Evolutionary conservation across 2,888 invertebrate genomes (phyloP).

Genomic region (Abrostola triplasia): DNA sequence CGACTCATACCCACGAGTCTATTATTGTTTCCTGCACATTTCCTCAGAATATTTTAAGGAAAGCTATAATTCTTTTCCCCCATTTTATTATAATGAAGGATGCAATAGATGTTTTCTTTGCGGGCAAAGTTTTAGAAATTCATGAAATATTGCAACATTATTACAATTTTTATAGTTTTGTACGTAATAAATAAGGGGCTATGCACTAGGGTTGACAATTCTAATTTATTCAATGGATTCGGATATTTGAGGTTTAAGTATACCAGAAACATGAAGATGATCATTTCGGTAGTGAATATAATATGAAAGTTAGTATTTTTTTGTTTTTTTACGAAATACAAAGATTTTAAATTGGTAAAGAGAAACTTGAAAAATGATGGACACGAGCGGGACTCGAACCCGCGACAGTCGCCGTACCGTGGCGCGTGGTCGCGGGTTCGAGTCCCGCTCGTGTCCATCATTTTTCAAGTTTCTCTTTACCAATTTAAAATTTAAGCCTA

Average conservation of each 20-base stretch:
- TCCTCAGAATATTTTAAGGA: constrained; percentile 48
- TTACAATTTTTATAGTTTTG: constrained; percentile 53
- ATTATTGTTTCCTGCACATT: constrained; percentile 51
- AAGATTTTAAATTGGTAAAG: no score
- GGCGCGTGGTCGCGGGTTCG: no score
- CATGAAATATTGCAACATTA: constrained; percentile 56
- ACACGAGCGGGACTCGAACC: no score
- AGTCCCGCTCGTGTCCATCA: no score
- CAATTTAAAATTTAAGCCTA: no score
- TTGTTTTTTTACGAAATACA: no score
- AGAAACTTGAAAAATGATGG: no score
- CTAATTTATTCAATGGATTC: constrained; percentile 46
- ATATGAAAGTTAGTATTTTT: neutral
- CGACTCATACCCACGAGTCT: constrained; percentile 35
- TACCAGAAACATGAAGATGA: neutral
- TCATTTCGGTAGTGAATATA: neutral
- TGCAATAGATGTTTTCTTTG: constrained; percentile 49
- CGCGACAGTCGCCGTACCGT: no score
- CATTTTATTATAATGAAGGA: constrained; percentile 57
- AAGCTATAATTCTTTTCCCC: constrained; percentile 50
- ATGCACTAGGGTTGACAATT: constrained; percentile 32
- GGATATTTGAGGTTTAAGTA: constrained; percentile 6
- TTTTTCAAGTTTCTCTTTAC: no score
- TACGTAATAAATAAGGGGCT: constrained; percentile 48
- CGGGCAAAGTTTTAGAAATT: constrained; percentile 40